A percentile compares a stretch with the other conserved stretches of the same genome.
Evolutionary conservation across 2,113 vertebrate species (phyloP).

Genomic region (Muntiacus muntjak): DNA sequence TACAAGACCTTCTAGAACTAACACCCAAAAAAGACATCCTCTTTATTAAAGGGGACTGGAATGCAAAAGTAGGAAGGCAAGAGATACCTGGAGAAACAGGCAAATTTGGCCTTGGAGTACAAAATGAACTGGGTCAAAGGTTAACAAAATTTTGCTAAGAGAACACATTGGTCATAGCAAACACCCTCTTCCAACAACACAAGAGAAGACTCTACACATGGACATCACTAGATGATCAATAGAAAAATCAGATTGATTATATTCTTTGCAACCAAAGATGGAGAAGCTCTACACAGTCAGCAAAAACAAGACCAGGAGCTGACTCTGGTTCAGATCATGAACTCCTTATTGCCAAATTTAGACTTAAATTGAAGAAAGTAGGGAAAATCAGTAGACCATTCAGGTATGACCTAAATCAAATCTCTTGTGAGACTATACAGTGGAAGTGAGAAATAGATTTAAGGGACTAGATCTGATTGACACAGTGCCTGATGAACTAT

Average conservation of each 20-base stretch:
- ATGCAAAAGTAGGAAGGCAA: not conserved
- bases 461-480: not conserved
- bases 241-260: not conserved
- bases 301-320: not conserved
- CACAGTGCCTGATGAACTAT: not conserved
- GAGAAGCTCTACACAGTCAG: not conserved
- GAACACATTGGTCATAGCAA: not conserved
- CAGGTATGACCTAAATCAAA: not conserved
- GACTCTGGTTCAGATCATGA: not conserved
- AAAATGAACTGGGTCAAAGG: not conserved
- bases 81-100: not conserved
- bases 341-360: not conserved
- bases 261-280: not conserved
- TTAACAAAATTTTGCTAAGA: not conserved
- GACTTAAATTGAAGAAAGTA: not conserved
- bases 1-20: not conserved
- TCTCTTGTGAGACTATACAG: not conserved
- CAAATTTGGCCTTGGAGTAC: not conserved
- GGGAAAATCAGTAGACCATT: not conserved
- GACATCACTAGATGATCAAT: not conserved
- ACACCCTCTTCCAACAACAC: not conserved
- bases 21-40: not conserved
- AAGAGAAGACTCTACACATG: not conserved
- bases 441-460: not conserved
- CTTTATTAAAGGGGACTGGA: not conserved